Evolutionary conservation across 2,888 invertebrate genomes (phyloP), one percentile per base, ranked within the genome.

Genomic region (Meiosimyza platycephala): DNA sequence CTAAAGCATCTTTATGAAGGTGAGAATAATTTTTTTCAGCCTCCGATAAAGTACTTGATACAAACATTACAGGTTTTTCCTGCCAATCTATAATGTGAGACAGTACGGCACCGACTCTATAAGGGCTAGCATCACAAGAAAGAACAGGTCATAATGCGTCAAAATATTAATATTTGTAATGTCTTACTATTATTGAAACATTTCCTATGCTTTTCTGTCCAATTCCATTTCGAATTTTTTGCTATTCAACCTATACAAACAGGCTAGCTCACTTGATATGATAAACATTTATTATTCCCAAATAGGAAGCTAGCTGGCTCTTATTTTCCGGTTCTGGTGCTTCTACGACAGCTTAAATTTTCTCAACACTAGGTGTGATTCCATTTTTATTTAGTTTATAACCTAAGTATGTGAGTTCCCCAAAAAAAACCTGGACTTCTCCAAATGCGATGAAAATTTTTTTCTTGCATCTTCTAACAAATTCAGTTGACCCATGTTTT

Each of bases 1-100:
- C 52, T n/a, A 52, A 52, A 13, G 52, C 52, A n/a, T 52, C 52
- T n/a, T n/a, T 52, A 52, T 52, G 52, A n/a, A 52, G 52, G 13
- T 52, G 52, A 52, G 9, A 52, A 52, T 52, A 52, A 52, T 52
- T 52, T 52, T 52, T n/a, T 52, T 52, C 52, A 52, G 52, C 52
- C 13, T 52, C 52, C n/a, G 3, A 7, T n/a, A 52, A 13, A 13
- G n/a, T 52, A 7, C n/a, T 13, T 52, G 52, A 52, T 3, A 52
- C n/a, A 52, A n/a, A 52, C 52, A 52, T n/a, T n/a, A n/a, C 52
- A 13, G 13, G 3, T n/a, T 13, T 52, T n/a, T n/a, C 52, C n/a
- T 6, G 52, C 52, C 15, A n/a, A 13, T 4, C 52, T n/a, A 52
- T 13, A 52, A 6, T n/a, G n/a, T n/a, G n/a, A n/a, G n/a, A n/a